Base-by-base conservation (phyloP, 2,888 invertebrate genomes). In the Zygogramma bicolorata region DNA sequence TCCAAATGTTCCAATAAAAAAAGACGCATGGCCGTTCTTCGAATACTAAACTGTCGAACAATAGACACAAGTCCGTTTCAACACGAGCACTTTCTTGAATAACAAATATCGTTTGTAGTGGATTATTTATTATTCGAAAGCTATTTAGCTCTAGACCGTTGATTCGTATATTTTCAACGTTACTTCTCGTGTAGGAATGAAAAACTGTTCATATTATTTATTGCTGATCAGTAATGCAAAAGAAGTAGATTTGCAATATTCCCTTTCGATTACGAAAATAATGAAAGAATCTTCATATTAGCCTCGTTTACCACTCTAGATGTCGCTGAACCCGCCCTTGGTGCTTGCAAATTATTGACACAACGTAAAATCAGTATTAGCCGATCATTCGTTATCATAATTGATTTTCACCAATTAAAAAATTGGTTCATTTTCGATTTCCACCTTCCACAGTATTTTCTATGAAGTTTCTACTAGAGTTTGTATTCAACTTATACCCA, bases 31-130 rank as follows among this genome's bases (percentile, higher is more conserved):
- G 27, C 15, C 65, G 69, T 69, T 67, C 34, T 60, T 75, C 63
- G 80, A 78, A 80, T 80, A 80, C 76, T 63, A 79, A 80, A 78
- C 77, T 71, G 65, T 65, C 68, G 77, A 77, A 80, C 78, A 79
- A 80, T 79, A 76, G 78, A 71, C 77, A 68, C 22, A 76, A 73
- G 78, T 76, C 77, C 78, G 78, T 77, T 79, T 75, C 72, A 68
- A 72, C 68, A 72, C 60, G 40, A 34, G 20, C 63, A 68, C 72
- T 68, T 68, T 72, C 72, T 72, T 72, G 72, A 72, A 72, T 72
- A 72, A 68, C 68, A 72, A 72, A 38, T 42, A 68, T 72, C 25
- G 65, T 65, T 72, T 65, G 68, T 72, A 68, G 68, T 72, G 65
- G 66, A 68, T 72, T 65, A 70, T 49, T 70, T 65, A 63, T 71